Evolutionary conservation across 2,113 vertebrate species (phyloP).

Genomic region (Argyrosomus japonicus): DNA sequence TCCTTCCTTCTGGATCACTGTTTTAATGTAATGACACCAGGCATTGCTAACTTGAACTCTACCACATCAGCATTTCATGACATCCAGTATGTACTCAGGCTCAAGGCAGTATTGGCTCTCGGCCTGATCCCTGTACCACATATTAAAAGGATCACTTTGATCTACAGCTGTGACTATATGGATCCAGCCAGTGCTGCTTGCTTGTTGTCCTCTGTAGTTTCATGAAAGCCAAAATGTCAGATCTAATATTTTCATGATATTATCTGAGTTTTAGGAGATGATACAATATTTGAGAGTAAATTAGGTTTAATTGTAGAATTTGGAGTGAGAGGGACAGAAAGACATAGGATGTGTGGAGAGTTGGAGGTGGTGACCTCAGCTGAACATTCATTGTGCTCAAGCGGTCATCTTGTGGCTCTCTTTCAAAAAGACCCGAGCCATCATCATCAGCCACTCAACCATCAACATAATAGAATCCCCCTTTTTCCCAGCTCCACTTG

Average conservation of each 20-base stretch:
- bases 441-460: slow-evolving; percentile 47
- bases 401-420: slow-evolving; percentile 60
- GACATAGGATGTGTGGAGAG: slow-evolving; percentile 15
- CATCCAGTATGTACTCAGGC: slow-evolving; percentile 6
- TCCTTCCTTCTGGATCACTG: slow-evolving; percentile 1
- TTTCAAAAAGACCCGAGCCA: slow-evolving; percentile 37
- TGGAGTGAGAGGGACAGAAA: background rate
- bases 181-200: slow-evolving; percentile 2
- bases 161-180: background rate
- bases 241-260: slow-evolving; percentile 1
- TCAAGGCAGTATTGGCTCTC: slow-evolving; percentile 11
- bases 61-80: slow-evolving; percentile 35
- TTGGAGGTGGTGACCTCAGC: slow-evolving; percentile 25
- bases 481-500: slow-evolving; percentile 23
- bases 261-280: background rate
- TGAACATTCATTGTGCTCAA: slow-evolving; percentile 47
- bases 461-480: slow-evolving; percentile 37
- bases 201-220: slow-evolving; percentile 7
- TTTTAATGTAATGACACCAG: slow-evolving; percentile 21
- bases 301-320: slow-evolving; percentile 27
- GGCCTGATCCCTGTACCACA: slow-evolving; percentile 11
- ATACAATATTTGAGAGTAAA: slow-evolving; percentile 37
- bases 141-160: slow-evolving; percentile 5
- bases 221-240: slow-evolving; percentile 21
- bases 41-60: background rate